Evolutionary conservation across 1,140 invertebrate species (phyloP).

Genomic region (Rhyzopertha dominica): DNA sequence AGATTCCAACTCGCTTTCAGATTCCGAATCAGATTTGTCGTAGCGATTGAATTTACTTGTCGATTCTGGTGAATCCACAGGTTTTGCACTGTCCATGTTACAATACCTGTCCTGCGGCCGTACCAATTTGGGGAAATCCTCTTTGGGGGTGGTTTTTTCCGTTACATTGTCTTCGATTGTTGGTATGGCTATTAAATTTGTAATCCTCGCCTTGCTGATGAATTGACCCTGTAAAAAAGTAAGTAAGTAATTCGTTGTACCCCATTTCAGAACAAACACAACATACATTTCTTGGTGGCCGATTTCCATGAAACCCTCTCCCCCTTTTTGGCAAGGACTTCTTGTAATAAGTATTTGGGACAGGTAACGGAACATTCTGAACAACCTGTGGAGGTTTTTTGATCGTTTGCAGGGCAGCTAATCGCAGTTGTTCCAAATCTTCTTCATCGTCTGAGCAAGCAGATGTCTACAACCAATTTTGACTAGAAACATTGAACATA

Average conservation of each 20-base stretch:
- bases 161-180: slow-evolving; percentile 16
- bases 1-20: slow-evolving; percentile 26
- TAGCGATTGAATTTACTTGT: slow-evolving; percentile 43
- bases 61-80: slow-evolving; percentile 18
- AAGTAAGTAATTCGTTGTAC: background rate
- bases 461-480: too few relatives aligned
- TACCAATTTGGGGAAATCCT: slow-evolving; percentile 22
- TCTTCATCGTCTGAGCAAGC: slow-evolving; percentile 41
- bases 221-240: slow-evolving; percentile 31
- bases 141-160: slow-evolving; percentile 1
- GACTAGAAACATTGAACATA: too few relatives aligned
- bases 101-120: slow-evolving; percentile 36
- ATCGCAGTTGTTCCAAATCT: slow-evolving; percentile 40
- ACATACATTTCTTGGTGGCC: slow-evolving; percentile 35
- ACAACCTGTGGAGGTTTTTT: slow-evolving; percentile 22
- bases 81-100: slow-evolving; percentile 14
- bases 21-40: slow-evolving; percentile 38
- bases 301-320: slow-evolving; percentile 22
- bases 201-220: slow-evolving; percentile 20
- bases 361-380: background rate
- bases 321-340: slow-evolving; percentile 15
- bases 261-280: slow-evolving; percentile 13
- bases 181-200: slow-evolving; percentile 33
- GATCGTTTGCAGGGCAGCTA: slow-evolving; percentile 39
- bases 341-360: background rate